phyloP scores from a whole-genome alignment of 2,797 vertebrate genomes.

The Notolepis coatsorum region DNA sequence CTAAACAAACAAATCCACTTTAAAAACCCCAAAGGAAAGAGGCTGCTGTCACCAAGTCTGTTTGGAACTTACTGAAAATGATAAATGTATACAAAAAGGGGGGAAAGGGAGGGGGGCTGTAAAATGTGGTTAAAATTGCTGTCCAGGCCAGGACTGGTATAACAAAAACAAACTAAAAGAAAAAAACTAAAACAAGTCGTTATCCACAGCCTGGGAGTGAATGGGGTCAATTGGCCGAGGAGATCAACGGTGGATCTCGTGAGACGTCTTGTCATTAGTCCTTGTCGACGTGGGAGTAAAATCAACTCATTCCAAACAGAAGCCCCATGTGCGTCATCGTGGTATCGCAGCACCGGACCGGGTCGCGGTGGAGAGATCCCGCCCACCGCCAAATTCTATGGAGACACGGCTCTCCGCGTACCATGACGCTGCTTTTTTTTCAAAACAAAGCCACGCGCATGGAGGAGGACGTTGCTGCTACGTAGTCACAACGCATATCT shows the following conservation, averaged over 20 bases:
- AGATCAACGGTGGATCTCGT: slow-evolving; percentile 33
- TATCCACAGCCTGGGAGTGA: slow-evolving; percentile 25
- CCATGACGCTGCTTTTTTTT: slow-evolving; percentile 63
- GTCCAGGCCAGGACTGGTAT: too few relatives aligned
- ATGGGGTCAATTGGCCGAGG: slow-evolving; percentile 33
- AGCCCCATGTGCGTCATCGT: slow-evolving; percentile 41
- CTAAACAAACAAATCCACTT: slow-evolving; percentile 36
- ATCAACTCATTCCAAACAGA: slow-evolving; percentile 77
- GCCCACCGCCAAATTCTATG: slow-evolving; percentile 71
- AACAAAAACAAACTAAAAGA: not conserved
- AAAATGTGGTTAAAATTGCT: not conserved
- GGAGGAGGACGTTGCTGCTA: slow-evolving; percentile 20
- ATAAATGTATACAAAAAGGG: too few relatives aligned
- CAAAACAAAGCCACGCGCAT: slow-evolving; percentile 50
- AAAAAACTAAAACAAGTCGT: slow-evolving; percentile 15
- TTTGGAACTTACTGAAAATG: slow-evolving; percentile 16
- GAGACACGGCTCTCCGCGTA: slow-evolving; percentile 53
- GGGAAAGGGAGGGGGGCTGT: too few relatives aligned
- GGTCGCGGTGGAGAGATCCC: slow-evolving; percentile 52
- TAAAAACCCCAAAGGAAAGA: slow-evolving; percentile 17
- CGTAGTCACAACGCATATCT: slow-evolving; percentile 40
- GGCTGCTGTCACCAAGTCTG: slow-evolving; percentile 44
- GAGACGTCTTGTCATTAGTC: slow-evolving; percentile 46
- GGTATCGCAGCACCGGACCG: slow-evolving; percentile 42
- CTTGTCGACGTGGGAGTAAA: slow-evolving; percentile 38